Evolutionary conservation across 2,797 vertebrate species (phyloP).

Genomic region (Gallinago solitaria): DNA sequence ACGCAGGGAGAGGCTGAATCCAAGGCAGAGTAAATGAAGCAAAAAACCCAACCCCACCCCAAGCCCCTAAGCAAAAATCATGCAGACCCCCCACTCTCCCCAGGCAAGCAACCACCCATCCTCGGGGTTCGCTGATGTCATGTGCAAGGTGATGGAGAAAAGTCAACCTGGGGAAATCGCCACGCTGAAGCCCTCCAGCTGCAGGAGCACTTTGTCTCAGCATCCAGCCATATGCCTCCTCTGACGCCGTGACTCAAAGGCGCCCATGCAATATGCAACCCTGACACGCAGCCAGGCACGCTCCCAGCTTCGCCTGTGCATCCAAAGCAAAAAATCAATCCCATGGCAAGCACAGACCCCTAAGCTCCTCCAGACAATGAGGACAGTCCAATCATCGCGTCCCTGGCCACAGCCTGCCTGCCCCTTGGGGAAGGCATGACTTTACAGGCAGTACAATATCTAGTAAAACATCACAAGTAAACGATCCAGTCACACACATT

Average conservation of each 20-base stretch:
- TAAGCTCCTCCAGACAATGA: not conserved
- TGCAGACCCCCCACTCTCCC: not conserved
- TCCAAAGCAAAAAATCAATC: not conserved
- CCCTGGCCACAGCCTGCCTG: not conserved
- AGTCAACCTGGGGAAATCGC: not conserved
- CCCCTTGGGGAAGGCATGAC: not conserved
- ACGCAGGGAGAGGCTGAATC: not conserved
- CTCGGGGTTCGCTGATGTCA: not conserved
- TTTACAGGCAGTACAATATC: not conserved
- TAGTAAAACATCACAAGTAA: not conserved
- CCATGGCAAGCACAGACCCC: not conserved
- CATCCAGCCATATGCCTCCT: not conserved
- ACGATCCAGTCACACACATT: not conserved
- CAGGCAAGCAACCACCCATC: not conserved
- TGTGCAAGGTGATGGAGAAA: not conserved
- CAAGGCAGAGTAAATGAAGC: not conserved
- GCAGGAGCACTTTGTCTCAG: constrained; percentile 19
- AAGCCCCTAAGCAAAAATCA: not conserved
- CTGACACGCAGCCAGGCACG: not conserved
- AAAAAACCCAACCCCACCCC: not conserved
- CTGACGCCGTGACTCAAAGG: not conserved
- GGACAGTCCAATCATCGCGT: not conserved
- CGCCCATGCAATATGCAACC: not conserved
- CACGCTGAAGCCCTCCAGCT: not conserved
- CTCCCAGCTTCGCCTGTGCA: not conserved